These are phyloP conservation scores for Pilophorus perplexus DNA, from an alignment of 2,888 invertebrate species.

Conservation along the genomic window DNA sequence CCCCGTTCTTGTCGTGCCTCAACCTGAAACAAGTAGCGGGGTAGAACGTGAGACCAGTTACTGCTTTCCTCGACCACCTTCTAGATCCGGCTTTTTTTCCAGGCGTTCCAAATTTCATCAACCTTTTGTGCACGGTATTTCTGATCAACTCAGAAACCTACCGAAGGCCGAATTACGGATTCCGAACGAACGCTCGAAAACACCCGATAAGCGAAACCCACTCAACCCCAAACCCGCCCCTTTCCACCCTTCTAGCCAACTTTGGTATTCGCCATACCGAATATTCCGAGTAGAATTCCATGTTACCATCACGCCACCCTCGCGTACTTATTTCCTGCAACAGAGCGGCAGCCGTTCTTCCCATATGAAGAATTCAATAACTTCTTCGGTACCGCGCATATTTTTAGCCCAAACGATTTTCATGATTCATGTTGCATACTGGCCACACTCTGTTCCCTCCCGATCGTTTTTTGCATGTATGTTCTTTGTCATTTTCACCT, in stretches of 20 bases:
- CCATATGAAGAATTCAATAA: conserved; percentile 36
- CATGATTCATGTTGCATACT: conserved; percentile 14
- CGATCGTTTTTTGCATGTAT: too few species aligned
- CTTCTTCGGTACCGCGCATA: conserved; percentile 24
- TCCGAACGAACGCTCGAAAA: not conserved
- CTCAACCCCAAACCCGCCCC: conserved; percentile 7
- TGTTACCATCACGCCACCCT: conserved; percentile 15
- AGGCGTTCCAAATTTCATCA: too few species aligned
- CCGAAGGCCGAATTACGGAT: conserved; percentile 8
- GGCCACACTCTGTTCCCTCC: too few species aligned
- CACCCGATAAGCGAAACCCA: conserved; percentile 9
- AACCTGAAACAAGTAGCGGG: conserved; percentile 67
- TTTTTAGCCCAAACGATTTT: conserved; percentile 21
- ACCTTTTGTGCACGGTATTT: too few species aligned
- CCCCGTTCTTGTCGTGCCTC: conserved; percentile 78
- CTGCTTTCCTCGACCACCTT: too few species aligned
- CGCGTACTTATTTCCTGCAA: too few species aligned
- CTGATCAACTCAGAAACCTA: too few species aligned
- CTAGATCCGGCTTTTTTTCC: too few species aligned
- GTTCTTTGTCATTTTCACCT: too few species aligned
- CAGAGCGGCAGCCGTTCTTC: not conserved
- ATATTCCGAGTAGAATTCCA: conserved; percentile 38
- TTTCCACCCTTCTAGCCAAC: not conserved
- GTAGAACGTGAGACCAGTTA: too few species aligned
- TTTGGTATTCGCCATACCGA: conserved; percentile 33